These are phyloP conservation scores for Hystrix cristata DNA, from an alignment of 2,113 vertebrate species.

Conservation along the genomic window DNA sequence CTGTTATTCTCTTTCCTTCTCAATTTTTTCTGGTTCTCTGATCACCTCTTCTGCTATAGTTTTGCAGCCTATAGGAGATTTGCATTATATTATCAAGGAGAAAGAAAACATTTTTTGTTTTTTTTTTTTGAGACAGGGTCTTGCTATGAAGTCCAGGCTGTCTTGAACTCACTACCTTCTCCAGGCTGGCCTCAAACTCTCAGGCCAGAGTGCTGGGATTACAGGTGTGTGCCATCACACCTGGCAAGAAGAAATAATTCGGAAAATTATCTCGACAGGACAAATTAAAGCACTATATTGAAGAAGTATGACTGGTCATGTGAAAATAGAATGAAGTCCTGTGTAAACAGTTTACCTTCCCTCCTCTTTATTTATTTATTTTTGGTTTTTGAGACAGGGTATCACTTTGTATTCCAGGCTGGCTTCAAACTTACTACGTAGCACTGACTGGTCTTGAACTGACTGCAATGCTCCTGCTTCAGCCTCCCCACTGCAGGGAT, in stretches of 20 bases:
- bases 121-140: background rate
- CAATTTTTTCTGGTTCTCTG: background rate
- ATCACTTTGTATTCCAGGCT: background rate
- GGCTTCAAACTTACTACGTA: background rate
- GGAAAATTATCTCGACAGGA: background rate
- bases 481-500: background rate
- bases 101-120: background rate
- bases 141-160: background rate
- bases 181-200: background rate
- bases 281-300: background rate
- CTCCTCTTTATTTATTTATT: background rate
- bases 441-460: background rate
- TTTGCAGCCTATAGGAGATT: background rate
- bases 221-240: background rate
- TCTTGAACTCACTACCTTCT: background rate
- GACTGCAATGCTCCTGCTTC: background rate
- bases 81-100: conserved; percentile 5
- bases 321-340: background rate
- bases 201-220: background rate
- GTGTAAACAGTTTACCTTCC: background rate
- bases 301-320: background rate
- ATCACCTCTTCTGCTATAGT: background rate
- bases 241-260: background rate
- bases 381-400: background rate
- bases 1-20: background rate